Conservation (phyloP, 2,888 invertebrate species). For the Poecilus cupreus region DNA sequence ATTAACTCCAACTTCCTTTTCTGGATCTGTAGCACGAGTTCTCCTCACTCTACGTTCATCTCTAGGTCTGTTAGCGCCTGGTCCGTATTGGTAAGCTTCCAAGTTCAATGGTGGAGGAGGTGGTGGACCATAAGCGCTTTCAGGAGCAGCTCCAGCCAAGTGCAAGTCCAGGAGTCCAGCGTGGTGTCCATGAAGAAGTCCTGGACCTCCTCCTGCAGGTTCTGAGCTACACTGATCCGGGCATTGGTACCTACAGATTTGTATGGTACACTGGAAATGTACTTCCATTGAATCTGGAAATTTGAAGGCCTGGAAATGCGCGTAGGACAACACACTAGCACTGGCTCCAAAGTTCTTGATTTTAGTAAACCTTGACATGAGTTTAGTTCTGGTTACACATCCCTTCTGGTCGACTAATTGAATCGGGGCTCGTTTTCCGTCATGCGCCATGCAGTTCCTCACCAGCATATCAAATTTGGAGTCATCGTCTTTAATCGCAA, state of each 20-base stretch:
- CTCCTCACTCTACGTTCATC: slow-evolving; percentile 84
- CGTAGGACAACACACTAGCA: slow-evolving; percentile 92
- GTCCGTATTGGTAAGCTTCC: slow-evolving; percentile 80
- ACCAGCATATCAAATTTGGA: slow-evolving; percentile 97
- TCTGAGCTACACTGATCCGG: slow-evolving; percentile 87
- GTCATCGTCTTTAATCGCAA: slow-evolving; percentile 96
- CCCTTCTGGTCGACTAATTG: slow-evolving; percentile 94
- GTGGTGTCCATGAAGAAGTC: slow-evolving; percentile 65
- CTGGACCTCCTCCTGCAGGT: slow-evolving; percentile 67
- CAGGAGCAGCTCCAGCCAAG: slow-evolving; percentile 75
- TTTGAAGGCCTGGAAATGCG: slow-evolving; percentile 96
- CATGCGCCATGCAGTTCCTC: slow-evolving; percentile 94
- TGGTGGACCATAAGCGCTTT: slow-evolving; percentile 83
- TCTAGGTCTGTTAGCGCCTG: slow-evolving; percentile 77
- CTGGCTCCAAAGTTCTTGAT: slow-evolving; percentile 96
- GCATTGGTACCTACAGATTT: slow-evolving; percentile 94
- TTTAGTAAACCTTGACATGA: slow-evolving; percentile 95
- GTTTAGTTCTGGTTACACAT: slow-evolving; percentile 92
- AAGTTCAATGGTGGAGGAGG: slow-evolving; percentile 78
- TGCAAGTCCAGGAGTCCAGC: slow-evolving; percentile 76
- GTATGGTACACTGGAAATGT: slow-evolving; percentile 96
- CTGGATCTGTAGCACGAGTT: slow-evolving; percentile 77
- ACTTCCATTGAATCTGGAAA: slow-evolving; percentile 98
- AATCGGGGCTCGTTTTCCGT: slow-evolving; percentile 94
- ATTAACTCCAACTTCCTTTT: slow-evolving; percentile 91